Evolutionary conservation across 2,113 vertebrate species (phyloP).

Genomic region (Salminus brasiliensis): DNA sequence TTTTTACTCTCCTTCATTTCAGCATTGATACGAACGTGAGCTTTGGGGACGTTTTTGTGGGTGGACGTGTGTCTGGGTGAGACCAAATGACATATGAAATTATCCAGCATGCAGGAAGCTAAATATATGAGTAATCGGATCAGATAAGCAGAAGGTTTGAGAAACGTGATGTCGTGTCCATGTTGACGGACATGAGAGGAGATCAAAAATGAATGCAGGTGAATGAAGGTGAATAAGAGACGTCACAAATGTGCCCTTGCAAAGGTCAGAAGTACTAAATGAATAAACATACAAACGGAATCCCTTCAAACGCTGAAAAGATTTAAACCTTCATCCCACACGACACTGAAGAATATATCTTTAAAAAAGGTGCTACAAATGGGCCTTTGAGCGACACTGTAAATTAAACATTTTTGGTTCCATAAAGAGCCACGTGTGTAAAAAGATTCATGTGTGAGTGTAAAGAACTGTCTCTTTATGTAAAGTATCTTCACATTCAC

Average conservation of each 20-base stretch:
- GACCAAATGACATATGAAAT: constrained; percentile 60
- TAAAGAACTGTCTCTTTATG: too few relatives aligned
- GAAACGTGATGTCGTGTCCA: constrained; percentile 50
- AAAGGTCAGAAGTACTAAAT: constrained; percentile 17
- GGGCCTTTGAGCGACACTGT: too few relatives aligned
- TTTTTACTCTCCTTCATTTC: constrained; percentile 58
- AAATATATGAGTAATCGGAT: constrained; percentile 67
- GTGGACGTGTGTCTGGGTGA: constrained; percentile 50
- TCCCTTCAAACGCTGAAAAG: background rate
- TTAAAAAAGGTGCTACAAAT: too few relatives aligned
- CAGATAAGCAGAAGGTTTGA: constrained; percentile 52
- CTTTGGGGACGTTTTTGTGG: constrained; percentile 52
- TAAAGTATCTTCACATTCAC: too few relatives aligned
- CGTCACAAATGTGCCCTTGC: constrained; percentile 18
- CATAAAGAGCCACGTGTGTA: too few relatives aligned
- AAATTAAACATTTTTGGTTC: too few relatives aligned
- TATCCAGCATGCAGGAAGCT: constrained; percentile 54
- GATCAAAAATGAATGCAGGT: constrained; percentile 56
- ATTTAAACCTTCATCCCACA: too few relatives aligned
- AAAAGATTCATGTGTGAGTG: too few relatives aligned
- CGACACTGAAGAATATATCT: too few relatives aligned
- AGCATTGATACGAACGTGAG: constrained; percentile 49
- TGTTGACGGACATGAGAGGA: constrained; percentile 52
- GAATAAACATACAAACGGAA: background rate
- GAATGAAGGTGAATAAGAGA: constrained; percentile 16